phyloP scores from a whole-genome alignment of 2,797 vertebrate species.

The Triplophysa bombifrons region DNA sequence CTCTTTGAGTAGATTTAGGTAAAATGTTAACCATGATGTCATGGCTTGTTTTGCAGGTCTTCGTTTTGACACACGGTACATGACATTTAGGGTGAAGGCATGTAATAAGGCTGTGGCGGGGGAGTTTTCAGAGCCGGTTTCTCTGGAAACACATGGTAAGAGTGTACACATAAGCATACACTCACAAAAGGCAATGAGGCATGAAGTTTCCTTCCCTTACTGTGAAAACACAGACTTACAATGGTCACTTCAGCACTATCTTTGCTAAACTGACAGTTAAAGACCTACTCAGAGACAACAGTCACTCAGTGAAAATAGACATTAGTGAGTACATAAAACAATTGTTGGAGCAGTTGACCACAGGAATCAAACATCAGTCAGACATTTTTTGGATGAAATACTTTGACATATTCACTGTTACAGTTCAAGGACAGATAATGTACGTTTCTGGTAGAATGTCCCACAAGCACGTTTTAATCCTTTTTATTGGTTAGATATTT shows the following conservation, averaged over 20 bases:
- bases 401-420: no score
- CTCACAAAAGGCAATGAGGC: conserved; percentile 45
- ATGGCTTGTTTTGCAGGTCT: conserved; percentile 74
- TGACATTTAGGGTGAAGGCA: conserved; percentile 91
- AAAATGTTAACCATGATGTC: not conserved
- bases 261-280: conserved; percentile 14
- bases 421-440: no score
- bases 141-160: conserved; percentile 90
- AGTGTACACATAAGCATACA: not conserved
- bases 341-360: not conserved
- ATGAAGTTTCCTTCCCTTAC: conserved; percentile 4
- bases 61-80: conserved; percentile 91
- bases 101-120: conserved; percentile 95
- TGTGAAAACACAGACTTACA: conserved; percentile 9
- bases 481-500: no score
- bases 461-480: no score
- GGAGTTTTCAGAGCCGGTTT: conserved; percentile 90
- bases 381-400: no score
- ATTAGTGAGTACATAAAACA: not conserved
- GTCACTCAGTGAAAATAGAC: not conserved
- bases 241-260: conserved; percentile 10
- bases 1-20: not conserved
- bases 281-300: not conserved
- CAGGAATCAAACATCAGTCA: no score
- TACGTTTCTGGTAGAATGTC: no score